These are phyloP conservation scores for Arrhopalites spinosus DNA, from an alignment of 2,888 invertebrate genomes.

Conservation along the genomic window DNA sequence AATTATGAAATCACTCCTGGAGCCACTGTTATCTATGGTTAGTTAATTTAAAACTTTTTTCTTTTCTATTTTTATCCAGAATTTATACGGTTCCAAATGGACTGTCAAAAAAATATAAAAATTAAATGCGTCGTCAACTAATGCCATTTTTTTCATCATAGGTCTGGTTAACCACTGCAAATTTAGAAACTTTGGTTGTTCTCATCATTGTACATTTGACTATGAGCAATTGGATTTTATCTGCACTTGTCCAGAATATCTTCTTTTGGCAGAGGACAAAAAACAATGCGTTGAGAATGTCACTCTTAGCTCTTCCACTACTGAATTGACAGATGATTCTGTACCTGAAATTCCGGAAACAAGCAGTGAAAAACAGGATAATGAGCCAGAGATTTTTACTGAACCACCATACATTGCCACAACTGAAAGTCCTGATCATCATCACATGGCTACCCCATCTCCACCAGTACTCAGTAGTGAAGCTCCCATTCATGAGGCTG, in stretches of 20 bases:
- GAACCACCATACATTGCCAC: constrained; percentile 50
- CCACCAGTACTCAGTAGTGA: background rate
- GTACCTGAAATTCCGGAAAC: background rate
- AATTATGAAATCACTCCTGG: constrained; percentile 16
- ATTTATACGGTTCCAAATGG: too few relatives aligned
- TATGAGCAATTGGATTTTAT: constrained; percentile 67
- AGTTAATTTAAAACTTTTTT: background rate
- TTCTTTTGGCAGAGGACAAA: constrained; percentile 62
- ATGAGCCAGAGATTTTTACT: constrained; percentile 46
- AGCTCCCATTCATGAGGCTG: background rate
- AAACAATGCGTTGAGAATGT: constrained; percentile 61
- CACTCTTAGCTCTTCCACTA: background rate
- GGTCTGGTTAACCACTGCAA: constrained; percentile 69
- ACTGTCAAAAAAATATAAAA: too few relatives aligned
- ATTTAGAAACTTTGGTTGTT: constrained; percentile 69
- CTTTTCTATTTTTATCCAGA: too few relatives aligned
- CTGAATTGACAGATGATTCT: background rate
- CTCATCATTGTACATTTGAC: constrained; percentile 71
- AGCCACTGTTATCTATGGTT: constrained; percentile 44
- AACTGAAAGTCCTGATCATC: background rate
- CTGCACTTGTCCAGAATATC: constrained; percentile 69
- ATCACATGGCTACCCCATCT: background rate
- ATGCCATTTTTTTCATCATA: constrained; percentile 39
- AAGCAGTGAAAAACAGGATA: constrained; percentile 37
- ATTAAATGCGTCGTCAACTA: background rate